These are phyloP conservation scores for Ganaspis brasiliensis DNA, from an alignment of 2,888 invertebrate species.

Conservation along the genomic window DNA sequence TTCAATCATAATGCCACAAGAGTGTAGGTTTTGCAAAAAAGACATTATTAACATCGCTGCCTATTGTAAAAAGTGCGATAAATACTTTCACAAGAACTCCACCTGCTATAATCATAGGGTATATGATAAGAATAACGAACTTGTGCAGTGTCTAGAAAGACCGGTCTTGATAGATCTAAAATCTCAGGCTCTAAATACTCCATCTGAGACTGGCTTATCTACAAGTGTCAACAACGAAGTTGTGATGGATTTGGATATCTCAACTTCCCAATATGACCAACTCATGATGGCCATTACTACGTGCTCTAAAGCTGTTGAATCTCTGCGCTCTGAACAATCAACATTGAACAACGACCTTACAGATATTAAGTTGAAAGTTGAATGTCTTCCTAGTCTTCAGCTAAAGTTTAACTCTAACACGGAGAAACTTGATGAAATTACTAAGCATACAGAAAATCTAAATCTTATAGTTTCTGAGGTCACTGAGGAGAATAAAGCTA, in stretches of 20 bases:
- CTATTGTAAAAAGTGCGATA: conserved; percentile 7
- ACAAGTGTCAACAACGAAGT: too few species aligned
- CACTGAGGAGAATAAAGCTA: background rate
- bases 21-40: background rate
- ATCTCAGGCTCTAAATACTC: too few species aligned
- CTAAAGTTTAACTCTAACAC: background rate
- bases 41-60: background rate
- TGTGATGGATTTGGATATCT: background rate
- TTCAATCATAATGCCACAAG: conserved; percentile 2
- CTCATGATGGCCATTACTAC: background rate
- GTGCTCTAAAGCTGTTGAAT: background rate
- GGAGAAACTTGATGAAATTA: too few species aligned
- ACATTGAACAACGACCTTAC: background rate
- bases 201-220: background rate
- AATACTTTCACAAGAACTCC: background rate
- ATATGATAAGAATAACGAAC: conserved; percentile 16
- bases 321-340: background rate
- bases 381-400: conserved; percentile 22
- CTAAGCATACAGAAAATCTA: too few species aligned
- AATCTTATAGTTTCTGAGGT: too few species aligned
- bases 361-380: conserved; percentile 15
- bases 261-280: background rate
- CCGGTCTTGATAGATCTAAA: too few species aligned
- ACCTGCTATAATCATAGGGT: background rate
- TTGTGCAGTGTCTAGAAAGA: background rate